Percentiles rank a stretch among this genome's conserved stretches.
Evolutionary conservation across 2,113 vertebrate species (phyloP).

Genomic region (Heterotilapia buettikoferi): DNA sequence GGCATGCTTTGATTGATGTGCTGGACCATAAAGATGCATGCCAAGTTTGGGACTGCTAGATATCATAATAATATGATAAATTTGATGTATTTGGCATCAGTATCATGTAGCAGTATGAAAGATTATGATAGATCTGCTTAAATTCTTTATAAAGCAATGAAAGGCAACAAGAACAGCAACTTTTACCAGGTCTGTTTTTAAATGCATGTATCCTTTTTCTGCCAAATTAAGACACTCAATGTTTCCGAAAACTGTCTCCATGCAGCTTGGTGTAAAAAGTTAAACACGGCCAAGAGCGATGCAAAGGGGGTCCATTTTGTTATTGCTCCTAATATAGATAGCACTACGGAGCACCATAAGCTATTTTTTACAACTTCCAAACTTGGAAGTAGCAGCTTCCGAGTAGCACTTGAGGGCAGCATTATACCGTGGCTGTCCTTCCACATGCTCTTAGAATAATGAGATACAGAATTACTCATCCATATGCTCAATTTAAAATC

Average conservation of each 20-base stretch:
- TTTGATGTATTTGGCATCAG: not conserved
- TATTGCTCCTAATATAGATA: slow-evolving; percentile 8
- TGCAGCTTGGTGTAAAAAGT: not conserved
- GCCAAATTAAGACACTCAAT: not conserved
- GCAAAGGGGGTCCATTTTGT: not conserved
- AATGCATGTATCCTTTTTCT: not conserved
- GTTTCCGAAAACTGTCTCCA: not conserved
- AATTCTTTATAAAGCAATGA: not conserved
- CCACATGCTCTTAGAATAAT: slow-evolving; percentile 10
- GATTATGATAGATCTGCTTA: not conserved
- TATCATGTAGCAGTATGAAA: not conserved
- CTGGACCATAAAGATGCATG: not conserved
- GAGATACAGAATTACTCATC: slow-evolving; percentile 15
- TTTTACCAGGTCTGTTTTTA: not conserved
- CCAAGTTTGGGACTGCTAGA: not conserved
- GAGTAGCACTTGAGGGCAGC: slow-evolving; percentile 63
- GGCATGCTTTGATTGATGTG: not conserved
- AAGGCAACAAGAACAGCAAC: not conserved
- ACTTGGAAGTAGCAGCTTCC: slow-evolving; percentile 18
- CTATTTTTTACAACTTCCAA: slow-evolving; percentile 3
- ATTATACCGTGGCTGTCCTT: slow-evolving; percentile 27
- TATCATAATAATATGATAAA: not conserved
- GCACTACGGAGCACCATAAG: not conserved
- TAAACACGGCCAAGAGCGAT: not conserved
- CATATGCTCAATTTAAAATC: slow-evolving; percentile 16